phyloP scores from a whole-genome alignment of 2,888 invertebrate species.

The Electrophaes corylata region DNA sequence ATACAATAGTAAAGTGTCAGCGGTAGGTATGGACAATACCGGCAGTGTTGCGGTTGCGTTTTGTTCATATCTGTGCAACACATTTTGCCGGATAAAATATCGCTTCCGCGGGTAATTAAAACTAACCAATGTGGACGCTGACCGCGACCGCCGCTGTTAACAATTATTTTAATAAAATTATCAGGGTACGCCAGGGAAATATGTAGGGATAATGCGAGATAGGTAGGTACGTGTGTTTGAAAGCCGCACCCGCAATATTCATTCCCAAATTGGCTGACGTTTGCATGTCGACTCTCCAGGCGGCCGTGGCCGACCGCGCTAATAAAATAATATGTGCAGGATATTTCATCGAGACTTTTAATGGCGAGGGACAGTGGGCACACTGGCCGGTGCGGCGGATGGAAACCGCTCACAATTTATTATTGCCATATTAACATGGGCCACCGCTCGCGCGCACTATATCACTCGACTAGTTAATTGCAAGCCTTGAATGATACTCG shows the following conservation, averaged over 20 bases:
- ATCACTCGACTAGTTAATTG: constrained; percentile 78
- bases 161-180: constrained; percentile 70
- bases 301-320: constrained; percentile 38
- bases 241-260: constrained; percentile 51
- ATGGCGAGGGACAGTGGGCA: constrained; percentile 56
- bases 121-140: constrained; percentile 62
- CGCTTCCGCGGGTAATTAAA: constrained; percentile 71
- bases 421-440: constrained; percentile 77
- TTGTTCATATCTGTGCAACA: constrained; percentile 59
- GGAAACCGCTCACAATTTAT: constrained; percentile 76
- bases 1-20: constrained; percentile 45
- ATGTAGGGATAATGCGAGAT: constrained; percentile 52
- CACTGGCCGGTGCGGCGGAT: constrained; percentile 42
- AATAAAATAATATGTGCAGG: constrained; percentile 58
- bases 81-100: constrained; percentile 68
- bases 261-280: constrained; percentile 46
- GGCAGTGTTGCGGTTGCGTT: constrained; percentile 56
- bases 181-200: constrained; percentile 65
- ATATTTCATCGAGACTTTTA: constrained; percentile 68
- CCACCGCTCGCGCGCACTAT: constrained; percentile 64
- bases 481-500: constrained; percentile 75
- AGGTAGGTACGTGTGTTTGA: constrained; percentile 48
- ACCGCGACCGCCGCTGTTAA: constrained; percentile 56
- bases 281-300: constrained; percentile 39
- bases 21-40: constrained; percentile 30